Evolutionary conservation across 2,113 vertebrate species (phyloP), one percentile per base, ranked within the genome.

Genomic region (Penelope pileata): DNA sequence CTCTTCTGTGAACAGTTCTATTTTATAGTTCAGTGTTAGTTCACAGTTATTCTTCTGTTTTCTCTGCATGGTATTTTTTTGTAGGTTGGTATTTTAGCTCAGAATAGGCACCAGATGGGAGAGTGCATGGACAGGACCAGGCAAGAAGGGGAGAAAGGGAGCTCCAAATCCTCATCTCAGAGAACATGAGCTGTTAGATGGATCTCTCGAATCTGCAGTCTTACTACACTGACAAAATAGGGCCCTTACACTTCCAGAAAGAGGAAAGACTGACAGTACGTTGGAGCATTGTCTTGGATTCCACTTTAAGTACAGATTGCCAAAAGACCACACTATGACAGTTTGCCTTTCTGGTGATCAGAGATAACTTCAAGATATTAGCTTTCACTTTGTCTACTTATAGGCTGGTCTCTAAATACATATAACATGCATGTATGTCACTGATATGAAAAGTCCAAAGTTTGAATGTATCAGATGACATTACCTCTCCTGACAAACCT

Each of bases 401-500:
- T 1, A 64, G 27, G 13, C 4, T 45, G 5, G 23, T 90, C 7
- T 53, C n/a, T 18, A 80, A 68, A 74, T 54, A n/a, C n/a, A n/a
- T n/a, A n/a, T n/a, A n/a, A n/a, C 27, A 30, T n/a, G 14, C 4
- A 17, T 13, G 1, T 32, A 18, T 1, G 0, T 73, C 53, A 69
- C 24, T 63, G 24, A 36, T n/a, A 40, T 15, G 8, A 16, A 6
- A 83, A 66, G 19, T 63, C 50, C 32, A 70, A 81, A 36, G 2
- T 62, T 22, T 69, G 19, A 48, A 13, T 34, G 11, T 66, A 34
- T 42, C 8, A 68, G 9, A 14, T 73, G 38, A 51, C 68, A 60
- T 29, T 73, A 66, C 14, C 23, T 34, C 10, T 58, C 38, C 42
- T 78, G 47, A 86, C 4, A 86, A 92, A 76, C 9, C 9, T 34